Percentiles rank a stretch among this genome's conserved stretches.
Conservation (phyloP, 2,888 invertebrate species). For the Girardia tigrina region DNA sequence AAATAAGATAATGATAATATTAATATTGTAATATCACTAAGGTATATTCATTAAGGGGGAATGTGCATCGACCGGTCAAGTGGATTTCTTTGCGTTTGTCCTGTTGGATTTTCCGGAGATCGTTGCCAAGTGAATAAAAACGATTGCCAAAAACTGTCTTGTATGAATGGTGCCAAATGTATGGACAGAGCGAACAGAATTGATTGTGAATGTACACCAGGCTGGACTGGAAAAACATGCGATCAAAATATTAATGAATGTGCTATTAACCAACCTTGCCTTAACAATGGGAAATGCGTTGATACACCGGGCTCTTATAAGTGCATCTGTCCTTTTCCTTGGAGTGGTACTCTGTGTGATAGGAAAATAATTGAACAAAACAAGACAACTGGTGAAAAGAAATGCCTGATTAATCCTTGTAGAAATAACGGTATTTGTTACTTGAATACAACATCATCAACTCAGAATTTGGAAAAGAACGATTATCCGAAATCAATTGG, state of each 20-base stretch:
- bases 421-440: not conserved
- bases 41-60: conserved; percentile 10
- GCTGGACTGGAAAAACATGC: conserved; percentile 26
- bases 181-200: conserved; percentile 38
- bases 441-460: not conserved
- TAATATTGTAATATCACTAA: not conserved
- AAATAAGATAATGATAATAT: not conserved
- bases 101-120: conserved; percentile 32
- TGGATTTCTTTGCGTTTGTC: conserved; percentile 32
- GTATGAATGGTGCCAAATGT: conserved; percentile 31
- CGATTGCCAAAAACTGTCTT: conserved; percentile 38
- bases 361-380: not conserved
- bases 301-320: conserved; percentile 20
- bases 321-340: not conserved
- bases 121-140: conserved; percentile 35
- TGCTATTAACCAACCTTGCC: conserved; percentile 37
- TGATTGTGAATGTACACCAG: conserved; percentile 44
- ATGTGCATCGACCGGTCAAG: conserved; percentile 21
- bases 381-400: not conserved
- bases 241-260: conserved; percentile 45
- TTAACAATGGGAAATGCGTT: conserved; percentile 25
- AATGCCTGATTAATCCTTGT: not conserved
- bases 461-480: not conserved
- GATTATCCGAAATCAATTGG: not conserved
- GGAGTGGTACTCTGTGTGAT: conserved; percentile 24